phyloP scores from a whole-genome alignment of 2,888 invertebrate species.

The Coelogynopora nodosa region DNA sequence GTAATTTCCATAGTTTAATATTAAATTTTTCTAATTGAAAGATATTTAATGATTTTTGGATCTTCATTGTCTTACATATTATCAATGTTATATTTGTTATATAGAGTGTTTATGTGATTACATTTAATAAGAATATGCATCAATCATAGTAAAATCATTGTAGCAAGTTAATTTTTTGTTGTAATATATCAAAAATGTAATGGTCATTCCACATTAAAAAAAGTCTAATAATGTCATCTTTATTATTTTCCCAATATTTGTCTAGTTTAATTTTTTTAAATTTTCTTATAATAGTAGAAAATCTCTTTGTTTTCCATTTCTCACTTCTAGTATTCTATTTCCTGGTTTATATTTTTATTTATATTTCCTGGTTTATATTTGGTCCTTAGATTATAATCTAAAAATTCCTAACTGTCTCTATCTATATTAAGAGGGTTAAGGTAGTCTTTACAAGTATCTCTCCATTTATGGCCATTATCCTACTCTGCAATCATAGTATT shows the following conservation, averaged over 20 bases:
- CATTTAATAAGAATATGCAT: not conserved
- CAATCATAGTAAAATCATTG: not conserved
- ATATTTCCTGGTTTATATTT: too few species aligned
- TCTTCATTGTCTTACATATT: not conserved
- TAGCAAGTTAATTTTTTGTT: not conserved
- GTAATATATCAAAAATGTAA: not conserved
- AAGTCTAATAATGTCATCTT: not conserved
- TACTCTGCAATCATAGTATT: not conserved
- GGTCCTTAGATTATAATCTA: not conserved
- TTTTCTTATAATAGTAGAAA: not conserved
- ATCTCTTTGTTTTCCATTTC: not conserved
- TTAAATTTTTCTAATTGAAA: not conserved
- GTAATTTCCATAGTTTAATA: not conserved
- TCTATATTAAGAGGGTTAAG: not conserved
- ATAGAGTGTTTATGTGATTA: not conserved
- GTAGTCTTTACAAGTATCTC: not conserved
- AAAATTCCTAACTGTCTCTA: not conserved
- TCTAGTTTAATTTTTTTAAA: not conserved
- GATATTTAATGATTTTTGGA: not conserved
- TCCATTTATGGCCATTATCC: not conserved
- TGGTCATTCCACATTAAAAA: not conserved
- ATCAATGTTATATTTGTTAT: not conserved
- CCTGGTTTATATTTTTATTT: not conserved
- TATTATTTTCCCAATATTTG: not conserved
- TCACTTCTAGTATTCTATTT: not conserved